phyloP scores from a whole-genome alignment of 2,888 invertebrate species.

The Polyommatus icarus region DNA sequence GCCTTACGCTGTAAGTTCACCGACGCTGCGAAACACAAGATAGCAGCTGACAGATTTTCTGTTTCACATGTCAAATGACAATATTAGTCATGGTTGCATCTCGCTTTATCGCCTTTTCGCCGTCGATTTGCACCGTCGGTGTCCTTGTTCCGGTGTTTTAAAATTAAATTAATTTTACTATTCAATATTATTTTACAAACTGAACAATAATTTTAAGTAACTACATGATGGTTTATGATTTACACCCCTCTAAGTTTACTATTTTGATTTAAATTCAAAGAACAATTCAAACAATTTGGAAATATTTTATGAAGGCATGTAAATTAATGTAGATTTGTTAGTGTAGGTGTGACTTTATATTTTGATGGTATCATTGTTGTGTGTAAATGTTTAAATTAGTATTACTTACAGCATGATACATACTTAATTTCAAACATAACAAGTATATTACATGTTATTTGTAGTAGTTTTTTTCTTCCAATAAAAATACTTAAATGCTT shows the following conservation, averaged over 20 bases:
- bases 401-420: neutral
- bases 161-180: too few relatives aligned
- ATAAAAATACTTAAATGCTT: neutral
- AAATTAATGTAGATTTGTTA: neutral
- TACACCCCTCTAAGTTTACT: neutral
- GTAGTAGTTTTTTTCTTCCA: neutral
- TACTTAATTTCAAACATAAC: neutral
- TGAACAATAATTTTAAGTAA: neutral
- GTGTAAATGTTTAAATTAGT: neutral
- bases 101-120: too few relatives aligned
- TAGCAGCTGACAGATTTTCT: too few relatives aligned
- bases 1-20: too few relatives aligned
- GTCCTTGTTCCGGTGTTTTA: too few relatives aligned
- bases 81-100: too few relatives aligned
- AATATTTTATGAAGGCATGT: neutral
- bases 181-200: neutral
- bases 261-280: neutral
- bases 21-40: too few relatives aligned
- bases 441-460: neutral
- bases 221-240: neutral
- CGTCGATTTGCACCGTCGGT: too few relatives aligned
- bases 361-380: neutral
- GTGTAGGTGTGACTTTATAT: neutral
- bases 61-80: too few relatives aligned
- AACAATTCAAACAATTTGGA: neutral